Base-by-base conservation (phyloP, 2,797 vertebrate genomes). In the Peromyscus aztecus region DNA sequence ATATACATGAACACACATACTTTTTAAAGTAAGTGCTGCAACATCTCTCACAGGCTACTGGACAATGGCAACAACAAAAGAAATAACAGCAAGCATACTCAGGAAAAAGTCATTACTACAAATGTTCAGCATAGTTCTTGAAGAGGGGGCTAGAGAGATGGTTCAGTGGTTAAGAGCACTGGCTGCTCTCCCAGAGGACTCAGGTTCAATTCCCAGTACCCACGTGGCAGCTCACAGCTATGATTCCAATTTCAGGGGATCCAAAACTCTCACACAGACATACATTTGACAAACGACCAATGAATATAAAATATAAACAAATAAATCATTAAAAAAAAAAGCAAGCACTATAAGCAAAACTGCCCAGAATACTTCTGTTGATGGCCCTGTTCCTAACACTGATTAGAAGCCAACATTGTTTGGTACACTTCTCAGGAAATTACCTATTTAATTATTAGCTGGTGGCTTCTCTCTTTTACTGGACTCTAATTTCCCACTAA, bases 371-470 rank as follows among this genome's bases (percentile, higher is more conserved):
- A 69, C 34, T 69, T n/a, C 67, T 69, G 67, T 69, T 69, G 67
- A 69, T 69, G 67, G 17, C 67, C 67, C 34, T 69, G 34, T n/a
- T 69, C 67, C 6, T 69, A 69, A n/a, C 67, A 69, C 67, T n/a
- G 67, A 69, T 69, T 69, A 69, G n/a, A 69, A 69, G 16, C 34
- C 67, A 69, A 69, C 34, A 69, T 19, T 69, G 67, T 69, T 69
- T 69, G 67, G 67, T 69, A 69, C 34, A 69, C 16, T 19, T 69
- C 34, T 69, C 34, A n/a, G 67, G 34, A 69, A 69, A n/a, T 69
- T n/a, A 69, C 19, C 34, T 85, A 40, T 89, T n/a, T 95, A 19
- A 65, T 83, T 88, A 89, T 89, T 57, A 87, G 34, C 57, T 71
- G 14, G n/a, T 77, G 4, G 12, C 21, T 92, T 90, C 1, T 78